Conservation (phyloP, 2,797 vertebrate genomes). For the Denticeps clupeoides region DNA sequence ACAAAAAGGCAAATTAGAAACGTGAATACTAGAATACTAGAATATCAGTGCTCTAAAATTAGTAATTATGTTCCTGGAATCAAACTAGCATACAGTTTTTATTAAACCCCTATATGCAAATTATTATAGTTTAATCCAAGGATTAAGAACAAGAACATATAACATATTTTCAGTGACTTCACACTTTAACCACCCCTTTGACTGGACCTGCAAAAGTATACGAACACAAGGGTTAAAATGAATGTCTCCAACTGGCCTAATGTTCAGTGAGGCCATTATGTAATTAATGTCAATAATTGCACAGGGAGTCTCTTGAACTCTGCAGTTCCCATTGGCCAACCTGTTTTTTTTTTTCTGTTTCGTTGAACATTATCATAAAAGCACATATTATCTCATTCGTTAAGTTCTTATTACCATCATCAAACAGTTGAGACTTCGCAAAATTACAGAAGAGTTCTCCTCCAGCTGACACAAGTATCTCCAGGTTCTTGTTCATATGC, state of each 20-base stretch:
- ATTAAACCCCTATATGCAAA: too few relatives aligned
- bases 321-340: constrained; percentile 11
- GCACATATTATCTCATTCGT: background rate
- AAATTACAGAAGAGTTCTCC: constrained; percentile 75
- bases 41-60: too few relatives aligned
- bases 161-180: too few relatives aligned
- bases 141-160: background rate
- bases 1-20: background rate
- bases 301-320: constrained; percentile 17
- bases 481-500: constrained; percentile 36
- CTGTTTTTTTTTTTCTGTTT: background rate
- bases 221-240: background rate
- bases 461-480: constrained; percentile 55
- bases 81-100: too few relatives aligned
- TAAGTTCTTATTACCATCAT: constrained; percentile 60
- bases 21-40: too few relatives aligned
- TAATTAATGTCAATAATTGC: constrained; percentile 23
- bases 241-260: too few relatives aligned
- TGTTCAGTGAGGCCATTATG: too few relatives aligned
- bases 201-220: background rate
- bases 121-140: background rate
- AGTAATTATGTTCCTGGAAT: too few relatives aligned
- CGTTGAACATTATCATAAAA: background rate
- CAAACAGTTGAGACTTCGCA: constrained; percentile 69
- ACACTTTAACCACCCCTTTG: too few relatives aligned